A percentile compares a stretch with the other conserved stretches of the same genome.
Evolutionary conservation across 2,888 invertebrate genomes (phyloP).

Genomic region (Amblyteles armatorius): DNA sequence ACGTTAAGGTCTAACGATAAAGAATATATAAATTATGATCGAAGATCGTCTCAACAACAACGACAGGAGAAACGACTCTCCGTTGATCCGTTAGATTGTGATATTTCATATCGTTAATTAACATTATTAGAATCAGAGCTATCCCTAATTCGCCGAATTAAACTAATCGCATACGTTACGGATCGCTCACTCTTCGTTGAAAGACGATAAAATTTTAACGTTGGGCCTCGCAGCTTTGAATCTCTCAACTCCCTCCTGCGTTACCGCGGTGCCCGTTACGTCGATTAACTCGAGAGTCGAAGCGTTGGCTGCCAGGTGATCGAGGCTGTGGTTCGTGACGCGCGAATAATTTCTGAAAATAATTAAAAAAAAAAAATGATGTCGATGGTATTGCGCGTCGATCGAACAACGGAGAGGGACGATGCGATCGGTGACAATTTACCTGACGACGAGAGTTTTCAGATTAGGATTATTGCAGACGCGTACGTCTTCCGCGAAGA

Average conservation of each 20-base stretch:
- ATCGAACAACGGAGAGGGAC: not conserved
- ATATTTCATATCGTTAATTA: slow-evolving; percentile 22
- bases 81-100: slow-evolving; percentile 14
- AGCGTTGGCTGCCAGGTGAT: slow-evolving; percentile 87
- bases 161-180: slow-evolving; percentile 1
- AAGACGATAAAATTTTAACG: slow-evolving; percentile 81
- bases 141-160: not conserved
- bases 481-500: slow-evolving; percentile 76
- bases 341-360: slow-evolving; percentile 86
- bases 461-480: slow-evolving; percentile 80
- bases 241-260: slow-evolving; percentile 86
- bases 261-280: slow-evolving; percentile 89
- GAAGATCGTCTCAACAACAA: slow-evolving; percentile 28
- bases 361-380: not conserved
- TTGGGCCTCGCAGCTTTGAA: slow-evolving; percentile 88
- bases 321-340: slow-evolving; percentile 88
- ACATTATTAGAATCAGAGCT: not conserved
- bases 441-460: slow-evolving; percentile 82
- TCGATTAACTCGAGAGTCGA: slow-evolving; percentile 87
- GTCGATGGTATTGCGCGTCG: not conserved
- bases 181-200: slow-evolving; percentile 70
- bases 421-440: slow-evolving; percentile 41
- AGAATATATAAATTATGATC: slow-evolving; percentile 15
- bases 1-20: not conserved
- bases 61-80: slow-evolving; percentile 3